Evolutionary conservation across 2,797 vertebrate genomes (phyloP), one percentile per base, ranked within the genome.

Genomic region (Phoebastria nigripes): DNA sequence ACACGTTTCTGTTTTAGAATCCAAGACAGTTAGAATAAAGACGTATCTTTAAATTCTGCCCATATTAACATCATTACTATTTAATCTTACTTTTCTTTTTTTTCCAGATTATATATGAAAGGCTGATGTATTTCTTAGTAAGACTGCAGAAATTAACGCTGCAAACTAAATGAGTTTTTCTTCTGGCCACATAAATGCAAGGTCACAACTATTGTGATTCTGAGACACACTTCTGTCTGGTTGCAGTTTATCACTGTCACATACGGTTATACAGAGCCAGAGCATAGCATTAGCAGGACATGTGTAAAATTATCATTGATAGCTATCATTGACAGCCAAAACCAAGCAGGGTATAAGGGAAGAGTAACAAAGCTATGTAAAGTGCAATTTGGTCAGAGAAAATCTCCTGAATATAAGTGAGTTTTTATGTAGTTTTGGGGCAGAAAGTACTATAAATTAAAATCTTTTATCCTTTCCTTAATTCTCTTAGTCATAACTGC

Each of bases 261-360:
- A 39, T 61, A 35, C 8, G 9, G 6, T 49, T 69, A n/a, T 1
- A 46, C 1, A 67, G 4, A 87, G 2, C 17, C 25, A 74, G 35
- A 46, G 29, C 0, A 2, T 3, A 61, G 4, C 16, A 55, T 47
- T 63, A 82, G 12, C 31, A 66, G 25, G 4, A 42, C 3, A 1
- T 12, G 33, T 20, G 25, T 58, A 62, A 70, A 82, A 37, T 46
- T 58, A 13, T 12, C 20, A 3, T 4, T 22, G 15, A 41, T 15
- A 47, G 4, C 4, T 79, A 39, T 54, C 42, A 19, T 42, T 90
- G 19, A 85, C 24, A 77, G 25, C 8, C 3, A 21, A 88, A 89
- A 54, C 8, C 6, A 65, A 66, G 21, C 2, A 61, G 13, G 72
- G 7, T 18, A 11, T n/a, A 54, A 59, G 6, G 3, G 5, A 83